Base-by-base conservation (phyloP, 64 coral and sea anemone species). In the Pocillopora damicornis region DNA sequence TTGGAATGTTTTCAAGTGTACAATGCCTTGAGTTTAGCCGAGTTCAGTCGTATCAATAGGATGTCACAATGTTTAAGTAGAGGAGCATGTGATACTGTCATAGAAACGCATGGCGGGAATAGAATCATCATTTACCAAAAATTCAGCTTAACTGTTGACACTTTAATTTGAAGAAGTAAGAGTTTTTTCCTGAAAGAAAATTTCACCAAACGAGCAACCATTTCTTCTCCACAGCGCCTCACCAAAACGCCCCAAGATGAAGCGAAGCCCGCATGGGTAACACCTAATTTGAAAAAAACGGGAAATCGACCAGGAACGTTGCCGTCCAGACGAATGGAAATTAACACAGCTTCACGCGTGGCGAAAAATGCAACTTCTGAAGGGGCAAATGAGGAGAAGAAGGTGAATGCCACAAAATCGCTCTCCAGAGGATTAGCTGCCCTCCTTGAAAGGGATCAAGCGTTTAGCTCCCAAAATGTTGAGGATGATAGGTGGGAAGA, bases 371-470 rank as follows among this genome's bases (percentile, higher is more conserved):
- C 20, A 26, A 58, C 17, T 13, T 79, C 58, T 1, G 57, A 61
- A 18, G 77, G 30, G 26, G 23, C 51, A 58, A 23, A 10, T 18
- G 30, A 60, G 13, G 58, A 65, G 9, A 71, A 45, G 38, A 85
- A 72, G 26, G 35, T 15, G 36, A 85, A 73, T 37, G 81, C 81
- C 14, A 51, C 81, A 14, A 85, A 85, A 23, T 85, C 81, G 56
- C 64, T 85, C 45, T 85, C 81, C 81, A 85, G 81, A 57, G 81
- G 81, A 23, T 85, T 85, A 20, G 81, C 81, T 72, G 81, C 81
- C n/a, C 81, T 85, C 35, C 81, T 85, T 20, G 81, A 85, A 30
- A 9, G 37, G 68, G 81, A 85, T 85, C 63, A 85, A 68, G 13
- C 65, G 30, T 85, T 85, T 13, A 73, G 64, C 23, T 25, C 37